These are phyloP conservation scores for Cololabis saira DNA, from an alignment of 2,113 vertebrate genomes.

Conservation along the genomic window DNA sequence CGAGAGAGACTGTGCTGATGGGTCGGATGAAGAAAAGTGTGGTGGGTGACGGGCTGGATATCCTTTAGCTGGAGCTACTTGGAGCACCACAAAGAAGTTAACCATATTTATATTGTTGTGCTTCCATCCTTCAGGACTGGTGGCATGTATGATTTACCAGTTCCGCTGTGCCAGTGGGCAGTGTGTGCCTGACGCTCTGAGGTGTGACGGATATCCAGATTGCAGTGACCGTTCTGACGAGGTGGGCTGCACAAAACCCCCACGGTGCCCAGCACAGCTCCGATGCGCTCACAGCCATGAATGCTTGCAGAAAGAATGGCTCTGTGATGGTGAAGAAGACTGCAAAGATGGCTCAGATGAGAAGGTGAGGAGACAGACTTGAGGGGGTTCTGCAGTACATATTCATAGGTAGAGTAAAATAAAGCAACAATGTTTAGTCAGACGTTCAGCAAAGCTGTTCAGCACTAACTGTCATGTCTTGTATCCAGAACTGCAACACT, in stretches of 20 bases:
- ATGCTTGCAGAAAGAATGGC: constrained; percentile 87
- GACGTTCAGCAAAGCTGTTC: not conserved
- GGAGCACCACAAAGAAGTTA: not conserved
- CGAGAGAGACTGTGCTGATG: constrained; percentile 85
- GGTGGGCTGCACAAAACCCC: constrained; percentile 76
- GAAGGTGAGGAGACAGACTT: constrained; percentile 75
- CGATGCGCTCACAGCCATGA: constrained; percentile 81
- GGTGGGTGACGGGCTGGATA: constrained; percentile 46
- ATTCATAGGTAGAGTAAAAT: not conserved
- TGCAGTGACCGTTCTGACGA: constrained; percentile 90
- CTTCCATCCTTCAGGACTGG: constrained; percentile 58
- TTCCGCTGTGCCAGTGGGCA: constrained; percentile 86
- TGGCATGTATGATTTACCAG: constrained; percentile 67
- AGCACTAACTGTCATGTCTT: constrained; percentile 1
- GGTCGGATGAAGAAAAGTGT: constrained; percentile 83
- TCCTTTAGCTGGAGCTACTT: not conserved
- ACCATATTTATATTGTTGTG: accelerated
- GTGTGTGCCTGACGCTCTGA: constrained; percentile 83
- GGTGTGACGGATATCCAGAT: constrained; percentile 87
- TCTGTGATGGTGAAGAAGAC: constrained; percentile 87
- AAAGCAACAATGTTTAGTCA: not conserved
- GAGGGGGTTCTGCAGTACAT: too few relatives aligned
- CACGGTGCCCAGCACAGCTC: constrained; percentile 75
- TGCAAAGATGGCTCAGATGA: constrained; percentile 89
- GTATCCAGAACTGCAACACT: constrained; percentile 75